phyloP scores from a whole-genome alignment of 2,113 vertebrate species.

The Sceloporus undulatus region DNA sequence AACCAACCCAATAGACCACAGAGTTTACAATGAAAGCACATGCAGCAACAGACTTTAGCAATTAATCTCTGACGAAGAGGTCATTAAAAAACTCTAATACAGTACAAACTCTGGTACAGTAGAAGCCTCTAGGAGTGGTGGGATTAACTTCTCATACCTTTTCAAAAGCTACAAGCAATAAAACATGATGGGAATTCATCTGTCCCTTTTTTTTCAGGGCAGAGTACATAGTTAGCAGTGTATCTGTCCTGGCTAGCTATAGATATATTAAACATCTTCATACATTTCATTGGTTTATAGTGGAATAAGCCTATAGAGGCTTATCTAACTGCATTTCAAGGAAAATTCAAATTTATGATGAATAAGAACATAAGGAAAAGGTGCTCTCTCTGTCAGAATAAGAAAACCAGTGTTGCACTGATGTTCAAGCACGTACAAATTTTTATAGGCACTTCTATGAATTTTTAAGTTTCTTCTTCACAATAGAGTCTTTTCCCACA shows the following conservation, averaged over 20 bases:
- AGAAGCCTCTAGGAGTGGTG: background rate
- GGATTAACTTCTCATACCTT: rapidly evolving
- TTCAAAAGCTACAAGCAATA: background rate
- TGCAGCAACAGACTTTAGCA: conserved; percentile 22
- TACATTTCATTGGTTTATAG: background rate
- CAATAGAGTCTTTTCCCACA: too few species aligned
- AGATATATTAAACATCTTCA: background rate
- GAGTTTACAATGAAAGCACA: conserved; percentile 28
- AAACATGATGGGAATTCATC: rapidly evolving
- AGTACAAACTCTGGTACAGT: background rate
- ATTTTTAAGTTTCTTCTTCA: too few species aligned
- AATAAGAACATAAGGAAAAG: background rate
- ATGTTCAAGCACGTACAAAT: too few species aligned
- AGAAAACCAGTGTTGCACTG: background rate
- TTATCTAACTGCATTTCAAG: background rate
- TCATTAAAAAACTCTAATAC: background rate
- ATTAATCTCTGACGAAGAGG: conserved; percentile 29
- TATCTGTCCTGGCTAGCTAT: background rate
- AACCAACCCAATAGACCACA: conserved; percentile 19
- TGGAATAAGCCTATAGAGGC: background rate
- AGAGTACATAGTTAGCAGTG: background rate
- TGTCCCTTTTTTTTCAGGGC: background rate
- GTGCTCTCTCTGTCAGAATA: background rate
- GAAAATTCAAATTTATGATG: background rate
- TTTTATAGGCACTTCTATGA: too few species aligned